A percentile compares a stretch with the other conserved stretches of the same genome.
Evolutionary conservation across 2,113 vertebrate genomes (phyloP).

Genomic region (Pterocles gutturalis): DNA sequence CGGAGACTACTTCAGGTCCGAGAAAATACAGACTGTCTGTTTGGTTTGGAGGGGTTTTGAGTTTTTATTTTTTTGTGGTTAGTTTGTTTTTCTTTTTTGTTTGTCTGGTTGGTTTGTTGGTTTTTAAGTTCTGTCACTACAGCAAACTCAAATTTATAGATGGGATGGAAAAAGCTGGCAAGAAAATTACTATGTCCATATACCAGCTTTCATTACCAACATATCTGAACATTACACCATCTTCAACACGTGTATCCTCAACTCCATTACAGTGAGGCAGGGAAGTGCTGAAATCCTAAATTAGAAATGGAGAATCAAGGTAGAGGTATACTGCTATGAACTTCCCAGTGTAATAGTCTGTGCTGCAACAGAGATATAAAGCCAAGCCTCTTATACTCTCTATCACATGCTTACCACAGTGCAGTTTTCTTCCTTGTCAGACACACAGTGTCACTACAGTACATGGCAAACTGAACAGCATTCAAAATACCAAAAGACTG

Average conservation of each 20-base stretch:
- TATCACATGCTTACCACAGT: background rate
- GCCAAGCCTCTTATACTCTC: background rate
- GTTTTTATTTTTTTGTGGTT: no score
- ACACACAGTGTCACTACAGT: background rate
- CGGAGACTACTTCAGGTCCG: background rate
- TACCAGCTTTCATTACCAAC: background rate
- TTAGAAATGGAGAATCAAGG: background rate
- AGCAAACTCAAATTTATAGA: background rate
- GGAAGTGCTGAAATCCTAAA: background rate
- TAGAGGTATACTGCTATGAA: background rate
- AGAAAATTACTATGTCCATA: background rate
- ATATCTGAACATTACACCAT: background rate
- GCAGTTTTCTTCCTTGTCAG: background rate
- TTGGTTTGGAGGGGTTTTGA: background rate
- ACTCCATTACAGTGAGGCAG: background rate
- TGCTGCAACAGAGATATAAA: background rate
- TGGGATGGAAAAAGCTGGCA: background rate
- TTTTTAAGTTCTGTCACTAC: background rate
- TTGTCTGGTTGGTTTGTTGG: background rate
- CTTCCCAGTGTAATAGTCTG: background rate
- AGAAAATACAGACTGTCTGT: background rate
- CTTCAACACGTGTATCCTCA: background rate
- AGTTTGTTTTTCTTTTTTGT: background rate
- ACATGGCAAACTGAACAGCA: background rate
- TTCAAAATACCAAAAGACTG: background rate